Conservation (phyloP, 1,140 invertebrate species). For the Bactericera cockerelli region DNA sequence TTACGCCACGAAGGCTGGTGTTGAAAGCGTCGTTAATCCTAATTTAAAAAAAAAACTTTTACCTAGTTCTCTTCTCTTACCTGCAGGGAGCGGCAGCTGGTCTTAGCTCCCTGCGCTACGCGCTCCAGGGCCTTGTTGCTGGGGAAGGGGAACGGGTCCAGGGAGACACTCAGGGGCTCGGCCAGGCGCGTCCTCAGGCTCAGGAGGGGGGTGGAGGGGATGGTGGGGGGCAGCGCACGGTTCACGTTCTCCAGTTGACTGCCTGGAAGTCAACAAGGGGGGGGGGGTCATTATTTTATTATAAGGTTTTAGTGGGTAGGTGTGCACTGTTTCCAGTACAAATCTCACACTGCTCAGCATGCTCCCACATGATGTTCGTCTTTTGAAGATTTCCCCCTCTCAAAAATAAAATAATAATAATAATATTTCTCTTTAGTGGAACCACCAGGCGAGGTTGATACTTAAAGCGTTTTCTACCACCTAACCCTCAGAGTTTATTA, state of each 20-base stretch:
- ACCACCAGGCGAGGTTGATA: too few species aligned
- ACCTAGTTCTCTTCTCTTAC: too few species aligned
- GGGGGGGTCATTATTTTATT: neutral
- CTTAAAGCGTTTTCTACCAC: too few species aligned
- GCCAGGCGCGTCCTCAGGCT: slow-evolving; percentile 13
- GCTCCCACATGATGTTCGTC: too few species aligned
- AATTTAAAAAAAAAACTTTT: too few species aligned
- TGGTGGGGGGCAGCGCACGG: neutral
- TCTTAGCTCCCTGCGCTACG: slow-evolving; percentile 10
- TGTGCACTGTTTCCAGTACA: slow-evolving; percentile 16
- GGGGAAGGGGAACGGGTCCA: slow-evolving; percentile 23
- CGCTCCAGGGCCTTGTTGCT: slow-evolving; percentile 16
- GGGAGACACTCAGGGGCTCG: slow-evolving; percentile 18
- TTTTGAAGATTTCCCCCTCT: too few species aligned
- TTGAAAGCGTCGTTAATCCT: too few species aligned
- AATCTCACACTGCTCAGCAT: slow-evolving; percentile 6
- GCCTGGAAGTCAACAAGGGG: too few species aligned
- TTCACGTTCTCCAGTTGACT: neutral
- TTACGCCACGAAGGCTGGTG: too few species aligned
- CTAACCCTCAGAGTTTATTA: too few species aligned
- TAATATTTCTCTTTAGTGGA: slow-evolving; percentile 17
- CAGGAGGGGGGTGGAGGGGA: neutral
- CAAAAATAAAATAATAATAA: too few species aligned
- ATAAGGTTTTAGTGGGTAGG: slow-evolving; percentile 14
- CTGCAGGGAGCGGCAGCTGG: slow-evolving; percentile 17